Base-by-base conservation (phyloP, 2,113 vertebrate genomes). In the Lagopus leucura region DNA sequence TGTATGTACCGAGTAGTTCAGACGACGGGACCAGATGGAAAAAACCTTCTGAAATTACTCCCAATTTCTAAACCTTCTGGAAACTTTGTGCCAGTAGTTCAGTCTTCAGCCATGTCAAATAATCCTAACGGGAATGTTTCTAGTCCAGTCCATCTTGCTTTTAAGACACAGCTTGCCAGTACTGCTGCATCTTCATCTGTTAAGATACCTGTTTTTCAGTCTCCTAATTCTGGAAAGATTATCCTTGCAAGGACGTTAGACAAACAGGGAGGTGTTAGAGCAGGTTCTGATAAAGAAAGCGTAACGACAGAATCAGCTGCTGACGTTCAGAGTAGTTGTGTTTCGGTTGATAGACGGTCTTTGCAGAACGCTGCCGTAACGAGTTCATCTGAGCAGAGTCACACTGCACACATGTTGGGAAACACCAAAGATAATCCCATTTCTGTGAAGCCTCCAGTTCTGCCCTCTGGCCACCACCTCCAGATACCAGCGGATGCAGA, bases 21-120 rank as follows among this genome's bases (percentile, higher is more conserved):
- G 93, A 98, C 97, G 30, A 97, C 98, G 38, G 98, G 98, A 94
- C 95, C 97, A 40, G 98, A 99, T 96, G 98, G 99, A 93, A 98
- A 98, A 97, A 99, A 98, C 82, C 97, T 99, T 86, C 98, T 99
- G 98, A 98, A 98, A 75, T 97, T 99, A 88, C 98, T 99, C 97
- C 99, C 98, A 67, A 97, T 99, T 93, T 96, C 98, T 88, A 98
- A 98, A 95, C 90, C 98, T 82, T 97, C 98, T 60, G 97, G 98
- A 93, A 98, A 97, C 63, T 96, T 97, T 97, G 69, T 97, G 75
- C 97, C 96, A 20, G 36, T 96, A 92, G 95, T 96, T 96, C 92
- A 94, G 67, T 91, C 97, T 95, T 65, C 97, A 94, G 94, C 96
- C 64, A 92, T 97, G 84, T 92, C 95, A 88, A 94, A 93, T 89